Base-by-base conservation (phyloP, 2,888 invertebrate species). In the Ochropleura plecta region DNA sequence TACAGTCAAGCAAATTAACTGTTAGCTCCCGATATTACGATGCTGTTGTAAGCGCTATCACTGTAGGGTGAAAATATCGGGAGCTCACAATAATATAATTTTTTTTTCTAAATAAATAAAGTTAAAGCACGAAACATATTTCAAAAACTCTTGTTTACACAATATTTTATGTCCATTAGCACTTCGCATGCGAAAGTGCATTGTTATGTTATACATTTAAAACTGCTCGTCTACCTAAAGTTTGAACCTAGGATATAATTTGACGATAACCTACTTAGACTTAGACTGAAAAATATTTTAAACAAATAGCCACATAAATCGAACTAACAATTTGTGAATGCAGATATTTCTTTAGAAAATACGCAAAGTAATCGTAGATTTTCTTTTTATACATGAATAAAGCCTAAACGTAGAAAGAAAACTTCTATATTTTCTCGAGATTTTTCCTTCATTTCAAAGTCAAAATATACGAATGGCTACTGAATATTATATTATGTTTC, bases 171-270 rank as follows among this genome's bases (percentile, higher is more conserved):
- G 3, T 10, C 60, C 30, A 77, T 83, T 80, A 77, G 30, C 80
- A 71, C 57, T n/a, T 78, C 40, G 30, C 53, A 62, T 42, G 53
- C 16, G 62, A 77, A 77, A 76, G 70, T 76, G 65, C 53, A 70
- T 79, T 76, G 20, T 70, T 79, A 51, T 69, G 16, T 72, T 30
- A 16, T 16, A 30, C 16, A 67, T 66, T 44, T 42, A 51, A 72
- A 44, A 8, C 55, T 55, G 3, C 14, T 55, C 49, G 40, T 60
- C 18, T 67, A 20, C 40, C 66, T 79, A 62, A 44, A 59, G 53
- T 72, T 72, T 72, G 62, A 49, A 64, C 18, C 60, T 62, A 69
- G 64, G 42, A 59, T 53, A 68, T 74, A 74, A 80, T 83, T 70
- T 70, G 53, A 12, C 18, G 42, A 8, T 78, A 74, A 72, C 70